Evolutionary conservation across 2,797 vertebrate genomes (phyloP).

Genomic region (Furcifer pardalis): DNA sequence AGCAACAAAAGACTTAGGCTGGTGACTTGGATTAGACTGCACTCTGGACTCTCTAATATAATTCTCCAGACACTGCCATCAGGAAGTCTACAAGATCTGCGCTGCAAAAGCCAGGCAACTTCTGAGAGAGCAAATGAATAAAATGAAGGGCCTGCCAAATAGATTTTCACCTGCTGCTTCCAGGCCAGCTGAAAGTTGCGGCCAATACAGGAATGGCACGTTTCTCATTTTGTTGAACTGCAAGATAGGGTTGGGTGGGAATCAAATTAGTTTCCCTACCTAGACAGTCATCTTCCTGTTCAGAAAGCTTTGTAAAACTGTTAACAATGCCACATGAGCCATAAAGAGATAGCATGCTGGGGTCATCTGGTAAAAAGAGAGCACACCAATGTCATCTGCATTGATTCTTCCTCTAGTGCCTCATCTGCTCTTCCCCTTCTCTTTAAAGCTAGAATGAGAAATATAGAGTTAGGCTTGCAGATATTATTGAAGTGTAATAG

Average conservation of each 20-base stretch:
- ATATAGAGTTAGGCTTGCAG: constrained; percentile 38
- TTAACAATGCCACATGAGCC: constrained; percentile 20
- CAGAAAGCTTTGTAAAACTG: background rate
- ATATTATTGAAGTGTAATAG: constrained; percentile 65
- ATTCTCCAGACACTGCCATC: background rate
- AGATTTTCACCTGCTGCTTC: constrained; percentile 41
- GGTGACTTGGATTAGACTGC: background rate
- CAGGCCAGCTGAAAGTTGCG: constrained; percentile 16
- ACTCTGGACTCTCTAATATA: constrained; percentile 21
- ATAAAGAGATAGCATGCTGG: constrained; percentile 25
- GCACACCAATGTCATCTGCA: constrained; percentile 18
- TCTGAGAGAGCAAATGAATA: constrained; percentile 25
- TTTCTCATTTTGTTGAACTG: constrained; percentile 47
- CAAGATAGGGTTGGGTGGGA: constrained; percentile 1
- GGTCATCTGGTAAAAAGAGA: constrained; percentile 21
- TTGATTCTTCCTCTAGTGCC: constrained; percentile 4
- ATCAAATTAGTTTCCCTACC: constrained; percentile 43
- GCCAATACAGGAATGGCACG: background rate
- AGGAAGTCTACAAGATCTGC: background rate
- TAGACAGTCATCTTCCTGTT: constrained; percentile 30
- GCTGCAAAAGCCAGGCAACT: background rate
- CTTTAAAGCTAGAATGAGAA: constrained; percentile 7
- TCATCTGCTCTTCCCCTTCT: background rate
- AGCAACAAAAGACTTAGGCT: background rate
- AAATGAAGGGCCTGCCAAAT: background rate